These are phyloP conservation scores for Berghia stephanieae DNA, from an alignment of 1,140 invertebrate species.

Conservation along the genomic window DNA sequence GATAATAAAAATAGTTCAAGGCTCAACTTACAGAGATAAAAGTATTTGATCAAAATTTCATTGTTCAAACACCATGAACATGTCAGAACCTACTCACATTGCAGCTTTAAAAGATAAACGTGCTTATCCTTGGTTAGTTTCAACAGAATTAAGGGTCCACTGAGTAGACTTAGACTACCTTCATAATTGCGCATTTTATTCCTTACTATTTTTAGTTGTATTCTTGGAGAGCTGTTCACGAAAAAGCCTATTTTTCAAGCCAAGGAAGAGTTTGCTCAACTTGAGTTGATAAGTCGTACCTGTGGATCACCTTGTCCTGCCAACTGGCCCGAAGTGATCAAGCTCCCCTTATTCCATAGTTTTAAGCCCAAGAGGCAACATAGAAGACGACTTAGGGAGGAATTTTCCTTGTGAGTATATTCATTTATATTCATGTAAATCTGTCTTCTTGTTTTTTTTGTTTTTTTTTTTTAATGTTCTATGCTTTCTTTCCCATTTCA, in stretches of 20 bases:
- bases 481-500: too few species aligned
- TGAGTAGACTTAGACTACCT: too few species aligned
- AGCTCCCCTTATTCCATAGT: slow-evolving; percentile 90
- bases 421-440: too few species aligned
- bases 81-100: too few species aligned
- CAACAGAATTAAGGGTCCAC: too few species aligned
- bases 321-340: slow-evolving; percentile 97
- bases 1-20: too few species aligned
- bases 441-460: not conserved
- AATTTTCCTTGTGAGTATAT: slow-evolving; percentile 72
- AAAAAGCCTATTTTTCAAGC: slow-evolving; percentile 97
- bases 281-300: slow-evolving; percentile 92
- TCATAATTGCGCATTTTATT: too few species aligned
- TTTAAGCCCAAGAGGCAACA: slow-evolving; percentile 92
- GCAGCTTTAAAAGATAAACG: too few species aligned
- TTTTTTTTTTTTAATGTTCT: not conserved
- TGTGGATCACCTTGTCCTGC: slow-evolving; percentile 96
- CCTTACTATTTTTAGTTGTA: slow-evolving; percentile 75
- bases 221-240: slow-evolving; percentile 95
- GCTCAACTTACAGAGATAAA: too few species aligned
- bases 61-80: too few species aligned
- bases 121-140: too few species aligned
- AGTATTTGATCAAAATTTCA: too few species aligned
- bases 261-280: slow-evolving; percentile 90
- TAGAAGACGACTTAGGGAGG: slow-evolving; percentile 87